Evolutionary conservation across 2,113 vertebrate genomes (phyloP), one percentile per base, ranked within the genome.

Genomic region (Brienomyrus longianalis): DNA sequence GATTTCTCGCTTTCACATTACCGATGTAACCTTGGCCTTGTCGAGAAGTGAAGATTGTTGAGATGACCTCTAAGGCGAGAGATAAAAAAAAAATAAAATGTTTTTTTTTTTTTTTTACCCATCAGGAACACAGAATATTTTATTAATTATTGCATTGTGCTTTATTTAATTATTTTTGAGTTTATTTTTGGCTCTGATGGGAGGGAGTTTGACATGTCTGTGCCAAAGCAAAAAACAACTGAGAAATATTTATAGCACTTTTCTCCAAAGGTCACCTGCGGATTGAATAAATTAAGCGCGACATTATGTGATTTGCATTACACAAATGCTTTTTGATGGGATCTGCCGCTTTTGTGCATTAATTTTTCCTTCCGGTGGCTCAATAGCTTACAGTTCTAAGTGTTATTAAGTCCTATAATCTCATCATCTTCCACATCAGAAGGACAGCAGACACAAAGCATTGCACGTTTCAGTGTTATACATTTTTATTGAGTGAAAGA

Each of bases 291-390:
- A 89, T 91, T 90, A 90, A 83, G 54, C 39, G 1, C 88, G 89
- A 92, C 89, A 89, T 90, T 56, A 87, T 88, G 70, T 89, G 88
- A 89, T 92, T 90, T 91, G 62, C 66, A 70, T 91, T 87, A 62
- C 52, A 70, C 48, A 83, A 89, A 89, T 88, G 89, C 47, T 90
- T 89, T 52, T 50, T 89, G 59, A 21, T 85, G 43, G 88, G 54
- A 70, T 48, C 2, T n/a, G 45, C 45, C 83, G 83, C 84, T 89
- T 62, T 39, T 48, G 51, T 52, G 52, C 88, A 84, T 47, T 88
- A 17, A 59, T 47, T 89, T 88, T 85, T 35, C 54, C 23, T 89
- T 45, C 77, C 66, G 52, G 51, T 39, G 66, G 10, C 86, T 89
- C 50, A 86, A 87, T 56, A 70, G 88, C 62, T 88, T 83, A 86